Percentiles rank a stretch among this genome's conserved stretches.
Evolutionary conservation across 2,888 invertebrate genomes (phyloP).

Genomic region (Thymelicus acteon): DNA sequence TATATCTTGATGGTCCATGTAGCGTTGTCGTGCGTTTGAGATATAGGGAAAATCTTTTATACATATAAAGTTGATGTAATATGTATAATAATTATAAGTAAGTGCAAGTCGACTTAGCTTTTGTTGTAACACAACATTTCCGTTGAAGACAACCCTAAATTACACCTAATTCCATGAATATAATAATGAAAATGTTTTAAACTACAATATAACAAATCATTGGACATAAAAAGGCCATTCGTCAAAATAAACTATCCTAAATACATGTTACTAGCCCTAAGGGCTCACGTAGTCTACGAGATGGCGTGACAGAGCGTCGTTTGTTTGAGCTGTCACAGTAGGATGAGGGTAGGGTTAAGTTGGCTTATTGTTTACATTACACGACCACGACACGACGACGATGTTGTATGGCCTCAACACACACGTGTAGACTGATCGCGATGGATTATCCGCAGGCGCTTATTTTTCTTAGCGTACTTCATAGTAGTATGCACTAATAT

Average conservation of each 20-base stretch:
- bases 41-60: too few species aligned
- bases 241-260: constrained; percentile 32
- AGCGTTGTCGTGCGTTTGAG: too few species aligned
- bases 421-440: not conserved
- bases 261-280: constrained; percentile 29
- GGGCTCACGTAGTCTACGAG: constrained; percentile 27
- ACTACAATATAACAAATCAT: constrained; percentile 25
- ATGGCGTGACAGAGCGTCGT: constrained; percentile 31
- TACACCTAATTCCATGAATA: not conserved
- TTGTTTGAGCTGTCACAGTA: constrained; percentile 23
- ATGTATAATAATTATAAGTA: too few species aligned
- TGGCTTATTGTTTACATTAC: not conserved
- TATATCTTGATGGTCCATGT: too few species aligned
- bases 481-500: too few species aligned
- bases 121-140: too few species aligned
- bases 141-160: not conserved
- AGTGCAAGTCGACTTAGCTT: too few species aligned
- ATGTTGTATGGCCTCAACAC: not conserved
- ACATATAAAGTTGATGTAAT: too few species aligned
- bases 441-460: not conserved
- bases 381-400: constrained; percentile 16
- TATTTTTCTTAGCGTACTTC: not conserved
- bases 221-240: constrained; percentile 22
- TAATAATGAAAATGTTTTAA: not conserved
- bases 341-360: constrained; percentile 32